A percentile compares a stretch with the other conserved stretches of the same genome.
phyloP scores from a whole-genome alignment of 2,797 vertebrate genomes.

The Acanthurus tractus region DNA sequence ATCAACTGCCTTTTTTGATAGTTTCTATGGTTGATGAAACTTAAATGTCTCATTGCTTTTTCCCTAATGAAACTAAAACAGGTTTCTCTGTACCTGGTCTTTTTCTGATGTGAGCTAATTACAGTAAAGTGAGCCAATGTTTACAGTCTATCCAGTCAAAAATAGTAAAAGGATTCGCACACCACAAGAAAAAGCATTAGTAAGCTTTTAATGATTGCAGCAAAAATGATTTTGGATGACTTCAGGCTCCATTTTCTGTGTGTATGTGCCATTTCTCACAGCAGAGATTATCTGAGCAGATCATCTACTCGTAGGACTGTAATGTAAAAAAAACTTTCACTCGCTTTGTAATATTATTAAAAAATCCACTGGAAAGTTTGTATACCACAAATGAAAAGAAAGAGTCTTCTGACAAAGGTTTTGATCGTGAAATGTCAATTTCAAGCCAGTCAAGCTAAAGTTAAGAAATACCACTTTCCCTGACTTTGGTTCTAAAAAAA shows the following conservation, averaged over 20 bases:
- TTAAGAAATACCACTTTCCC: neutral
- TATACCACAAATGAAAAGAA: neutral
- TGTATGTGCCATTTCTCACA: no score
- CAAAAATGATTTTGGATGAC: no score
- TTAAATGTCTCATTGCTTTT: conserved; percentile 52
- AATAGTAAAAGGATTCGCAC: neutral
- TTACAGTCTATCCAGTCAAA: neutral
- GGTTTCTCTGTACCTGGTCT: neutral
- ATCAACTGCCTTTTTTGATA: conserved; percentile 27
- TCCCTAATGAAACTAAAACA: conserved; percentile 33
- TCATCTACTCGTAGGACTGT: neutral
- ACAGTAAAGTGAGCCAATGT: neutral
- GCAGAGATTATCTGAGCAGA: no score
- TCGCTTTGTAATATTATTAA: neutral
- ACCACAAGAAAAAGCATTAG: neutral
- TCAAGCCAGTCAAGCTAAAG: neutral
- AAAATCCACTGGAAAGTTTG: neutral
- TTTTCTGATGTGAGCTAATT: conserved; percentile 19
- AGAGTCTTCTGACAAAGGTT: neutral
- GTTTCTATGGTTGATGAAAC: conserved; percentile 32
- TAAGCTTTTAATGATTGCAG: neutral
- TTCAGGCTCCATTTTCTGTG: no score
- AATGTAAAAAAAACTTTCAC: neutral
- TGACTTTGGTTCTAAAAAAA: neutral
- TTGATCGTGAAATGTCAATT: neutral